Evolutionary conservation across 2,888 invertebrate species (phyloP), one percentile per base, ranked within the genome.

Genomic region (Calameuta idolon): DNA sequence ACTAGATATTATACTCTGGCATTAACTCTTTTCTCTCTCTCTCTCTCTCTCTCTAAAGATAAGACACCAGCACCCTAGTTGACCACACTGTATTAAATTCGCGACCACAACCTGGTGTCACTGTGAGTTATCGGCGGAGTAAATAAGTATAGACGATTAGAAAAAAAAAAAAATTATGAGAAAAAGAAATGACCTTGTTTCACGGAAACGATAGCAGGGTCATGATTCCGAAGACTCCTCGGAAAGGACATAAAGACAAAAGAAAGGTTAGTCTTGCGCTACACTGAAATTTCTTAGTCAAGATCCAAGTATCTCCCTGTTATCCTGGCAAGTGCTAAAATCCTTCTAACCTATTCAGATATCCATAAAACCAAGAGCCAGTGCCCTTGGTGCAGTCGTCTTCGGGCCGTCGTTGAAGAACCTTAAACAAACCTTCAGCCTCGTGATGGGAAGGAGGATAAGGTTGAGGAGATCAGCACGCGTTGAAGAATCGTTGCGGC

Each of bases 1-100:
- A 83, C 77, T 77, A 75, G 78, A 80, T 78, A 79, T 77, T 81
- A 80, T 82, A 81, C 73, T 55, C 23, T 1, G 40, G 23, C 40
- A 55, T 55, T 55, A 23, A n/a, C n/a, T n/a, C n/a, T n/a, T n/a
- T n/a, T n/a, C n/a, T n/a, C n/a, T n/a, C 23, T 23, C 23, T 12
- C 0, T 37, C 23, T 55, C 23, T 55, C 23, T 23, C 9, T 55
- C 1, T 37, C 12, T 4, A 37, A 23, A 15, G 40, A 23, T 55
- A 55, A 55, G 55, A 55, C 5, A 55, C 2, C 55, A 55, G 23
- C 55, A 9, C 23, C 23, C 55, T 55, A 23, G 55, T 55, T 23
- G 55, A 55, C 55, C 55, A 55, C 23, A 23, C 55, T 55, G 23
- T 23, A 23, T 55, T 55, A 55, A 55, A 55, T 55, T 55, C 1